Conservation (phyloP, 2,113 vertebrate genomes). For the Spheniscus mendiculus region DNA sequence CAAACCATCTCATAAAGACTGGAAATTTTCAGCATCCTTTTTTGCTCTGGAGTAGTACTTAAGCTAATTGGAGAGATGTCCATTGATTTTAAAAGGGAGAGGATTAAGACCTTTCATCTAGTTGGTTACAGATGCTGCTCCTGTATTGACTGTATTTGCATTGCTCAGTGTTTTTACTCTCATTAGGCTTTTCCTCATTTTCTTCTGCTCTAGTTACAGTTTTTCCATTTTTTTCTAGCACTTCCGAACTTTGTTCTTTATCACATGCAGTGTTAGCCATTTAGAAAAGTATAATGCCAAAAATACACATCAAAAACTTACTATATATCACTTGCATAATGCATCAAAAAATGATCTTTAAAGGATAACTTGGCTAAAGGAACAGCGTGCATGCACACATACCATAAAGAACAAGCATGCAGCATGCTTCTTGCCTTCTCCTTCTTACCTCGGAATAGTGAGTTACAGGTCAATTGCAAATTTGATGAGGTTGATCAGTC, state of each 20-base stretch:
- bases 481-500: not conserved
- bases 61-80: not conserved
- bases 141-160: not conserved
- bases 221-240: not conserved
- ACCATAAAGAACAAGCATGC: rapidly evolving
- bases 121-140: not conserved
- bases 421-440: not conserved
- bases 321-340: not conserved
- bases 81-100: not conserved
- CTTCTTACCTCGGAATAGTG: not conserved
- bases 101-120: not conserved
- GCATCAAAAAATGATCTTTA: not conserved
- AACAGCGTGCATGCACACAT: not conserved
- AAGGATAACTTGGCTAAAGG: not conserved
- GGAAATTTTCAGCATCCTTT: not conserved
- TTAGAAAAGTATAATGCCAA: not conserved
- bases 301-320: not conserved
- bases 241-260: not conserved
- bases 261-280: not conserved
- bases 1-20: not conserved
- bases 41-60: not conserved
- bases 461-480: not conserved
- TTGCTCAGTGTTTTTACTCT: not conserved
- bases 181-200: not conserved
- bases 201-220: not conserved